Base-by-base conservation (phyloP, 2,888 invertebrate species). In the Micropterix aruncella region DNA sequence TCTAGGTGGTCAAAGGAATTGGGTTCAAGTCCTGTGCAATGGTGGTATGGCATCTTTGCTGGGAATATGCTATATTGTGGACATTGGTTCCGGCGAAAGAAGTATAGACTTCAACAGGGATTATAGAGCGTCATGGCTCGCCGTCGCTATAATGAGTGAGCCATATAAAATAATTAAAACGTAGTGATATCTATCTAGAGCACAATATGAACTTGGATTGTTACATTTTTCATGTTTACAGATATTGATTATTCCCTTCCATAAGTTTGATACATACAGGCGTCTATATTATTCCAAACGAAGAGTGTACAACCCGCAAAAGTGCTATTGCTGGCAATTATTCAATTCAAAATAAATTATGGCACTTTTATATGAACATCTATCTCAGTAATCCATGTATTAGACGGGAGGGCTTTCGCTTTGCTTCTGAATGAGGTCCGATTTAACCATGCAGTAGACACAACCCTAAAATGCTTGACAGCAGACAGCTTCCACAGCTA, bases 1-100 rank as follows among this genome's bases (percentile, higher is more conserved):
- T 47, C 58, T 63, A 80, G 87, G 88, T 54, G 89, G 90, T 0
- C 85, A 87, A 60, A 74, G 92, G 48, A 88, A 83, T 59, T 92
- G 92, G 91, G 66, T 89, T 12, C 92, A 93, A 64, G 91, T 91
- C 3, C 60, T 93, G 1, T 91, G 91, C 58, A 93, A 92, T 66
- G 84, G 80, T 1, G 91, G 90, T n/a, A 83, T 90, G 77, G 88
- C 89, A 15, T 74, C 83, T 0, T 80, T 86, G 55, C 62, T 91
- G 41, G 83, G 82, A 0, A 56, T 90, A 27, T 62, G 91, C 16
- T 90, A 88, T 58, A 63, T 91, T 48, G 60, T 90, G 48, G 88
- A 91, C 61, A 75, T 82, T 45, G 89, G 88, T 1, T 79, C 82
- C 51, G 79, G 80, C 2, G 91, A 92, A 58, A 66, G 75, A 18